Conservation (phyloP, 2,113 vertebrate genomes). For the Chamaea fasciata region DNA sequence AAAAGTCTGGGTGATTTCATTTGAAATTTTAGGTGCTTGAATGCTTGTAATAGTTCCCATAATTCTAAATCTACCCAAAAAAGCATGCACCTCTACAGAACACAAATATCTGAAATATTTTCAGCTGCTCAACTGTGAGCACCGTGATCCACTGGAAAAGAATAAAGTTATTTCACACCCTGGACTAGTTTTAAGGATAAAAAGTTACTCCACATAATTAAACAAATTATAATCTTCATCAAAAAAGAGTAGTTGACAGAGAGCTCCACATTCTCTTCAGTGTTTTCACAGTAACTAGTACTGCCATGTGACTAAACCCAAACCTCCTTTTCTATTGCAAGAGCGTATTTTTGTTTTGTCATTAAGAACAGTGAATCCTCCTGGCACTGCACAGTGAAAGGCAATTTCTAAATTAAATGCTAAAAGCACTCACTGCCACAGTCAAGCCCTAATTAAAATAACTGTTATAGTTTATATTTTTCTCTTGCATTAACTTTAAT, state of each 20-base stretch:
- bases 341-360: not conserved
- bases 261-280: not conserved
- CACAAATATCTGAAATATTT: not conserved
- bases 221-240: not conserved
- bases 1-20: not conserved
- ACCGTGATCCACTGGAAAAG: not conserved
- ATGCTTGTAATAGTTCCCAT: not conserved
- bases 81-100: not conserved
- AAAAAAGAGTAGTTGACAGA: not conserved
- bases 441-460: not conserved
- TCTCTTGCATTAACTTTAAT: not conserved
- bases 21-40: not conserved
- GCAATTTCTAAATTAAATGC: constrained; percentile 1
- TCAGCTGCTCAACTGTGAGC: not conserved
- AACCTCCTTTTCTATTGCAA: not conserved
- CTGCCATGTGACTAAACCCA: not conserved
- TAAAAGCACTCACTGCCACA: not conserved
- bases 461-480: not conserved
- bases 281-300: not conserved
- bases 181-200: not conserved
- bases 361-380: not conserved
- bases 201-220: not conserved
- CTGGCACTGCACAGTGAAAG: not conserved
- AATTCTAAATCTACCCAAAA: not conserved
- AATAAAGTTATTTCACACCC: not conserved